Evolutionary conservation across 2,113 vertebrate species (phyloP).

Genomic region (Pelecanoides urinatrix): DNA sequence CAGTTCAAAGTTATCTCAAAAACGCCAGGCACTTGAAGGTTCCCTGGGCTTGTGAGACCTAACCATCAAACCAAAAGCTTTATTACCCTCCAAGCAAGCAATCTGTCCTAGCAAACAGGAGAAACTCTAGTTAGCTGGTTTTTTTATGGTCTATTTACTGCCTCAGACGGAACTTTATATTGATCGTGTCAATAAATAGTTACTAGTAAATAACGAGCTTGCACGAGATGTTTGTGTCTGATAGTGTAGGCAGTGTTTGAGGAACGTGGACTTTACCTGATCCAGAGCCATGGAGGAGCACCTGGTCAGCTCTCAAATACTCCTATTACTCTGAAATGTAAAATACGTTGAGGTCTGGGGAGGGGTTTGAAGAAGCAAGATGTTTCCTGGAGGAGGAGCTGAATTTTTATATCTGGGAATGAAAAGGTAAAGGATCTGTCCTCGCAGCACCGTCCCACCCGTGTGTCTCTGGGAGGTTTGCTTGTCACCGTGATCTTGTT

Average conservation of each 20-base stretch:
- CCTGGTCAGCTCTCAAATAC: background rate
- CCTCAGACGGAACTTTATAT: background rate
- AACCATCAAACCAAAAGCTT: background rate
- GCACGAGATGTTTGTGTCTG: background rate
- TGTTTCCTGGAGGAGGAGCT: background rate
- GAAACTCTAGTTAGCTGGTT: background rate
- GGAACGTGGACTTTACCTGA: background rate
- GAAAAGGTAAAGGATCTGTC: background rate
- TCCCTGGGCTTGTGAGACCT: background rate
- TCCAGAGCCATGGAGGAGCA: background rate
- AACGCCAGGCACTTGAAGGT: background rate
- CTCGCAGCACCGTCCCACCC: rapidly evolving
- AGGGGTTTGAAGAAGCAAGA: background rate
- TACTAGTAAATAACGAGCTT: background rate
- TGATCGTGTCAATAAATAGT: background rate
- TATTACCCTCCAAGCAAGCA: background rate
- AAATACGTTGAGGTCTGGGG: background rate
- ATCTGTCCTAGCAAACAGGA: background rate
- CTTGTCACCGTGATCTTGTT: background rate
- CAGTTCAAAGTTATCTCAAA: background rate
- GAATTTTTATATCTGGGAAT: background rate
- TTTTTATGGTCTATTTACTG: background rate
- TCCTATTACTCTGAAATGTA: background rate
- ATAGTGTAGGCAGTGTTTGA: background rate
- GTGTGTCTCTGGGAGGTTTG: background rate